Conservation (phyloP, 1,140 invertebrate genomes). For the Drosophila repletoides region DNA sequence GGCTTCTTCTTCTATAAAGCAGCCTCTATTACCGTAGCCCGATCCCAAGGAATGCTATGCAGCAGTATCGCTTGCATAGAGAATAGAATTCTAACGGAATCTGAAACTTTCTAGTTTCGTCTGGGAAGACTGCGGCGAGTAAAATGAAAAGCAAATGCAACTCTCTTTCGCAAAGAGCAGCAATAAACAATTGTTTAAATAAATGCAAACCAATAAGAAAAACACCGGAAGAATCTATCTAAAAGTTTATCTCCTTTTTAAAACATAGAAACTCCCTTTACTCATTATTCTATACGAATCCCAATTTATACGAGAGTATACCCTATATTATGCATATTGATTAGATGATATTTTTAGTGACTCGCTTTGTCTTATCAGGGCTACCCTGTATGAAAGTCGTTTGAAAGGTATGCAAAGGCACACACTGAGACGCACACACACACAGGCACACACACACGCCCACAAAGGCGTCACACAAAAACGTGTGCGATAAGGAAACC, state of each 20-base stretch:
- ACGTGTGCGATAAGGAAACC: conserved; percentile 43
- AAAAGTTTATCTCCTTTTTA: too few species aligned
- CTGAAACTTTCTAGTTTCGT: conserved; percentile 3
- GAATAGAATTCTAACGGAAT: conserved; percentile 20
- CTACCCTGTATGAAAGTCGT: conserved; percentile 52
- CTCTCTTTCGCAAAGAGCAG: too few species aligned
- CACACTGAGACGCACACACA: neutral
- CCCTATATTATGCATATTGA: too few species aligned
- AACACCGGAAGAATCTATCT: too few species aligned
- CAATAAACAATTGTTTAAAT: conserved; percentile 1
- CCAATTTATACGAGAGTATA: too few species aligned
- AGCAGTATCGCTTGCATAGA: conserved; percentile 20
- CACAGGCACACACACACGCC: neutral
- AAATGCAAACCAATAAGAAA: conserved; percentile 8
- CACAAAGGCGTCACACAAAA: conserved; percentile 23
- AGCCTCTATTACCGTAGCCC: neutral
- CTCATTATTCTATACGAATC: too few species aligned
- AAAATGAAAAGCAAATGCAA: neutral
- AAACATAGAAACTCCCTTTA: too few species aligned
- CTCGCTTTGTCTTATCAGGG: conserved; percentile 47
- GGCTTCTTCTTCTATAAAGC: neutral
- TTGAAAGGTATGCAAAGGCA: conserved; percentile 63
- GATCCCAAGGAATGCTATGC: conserved; percentile 5
- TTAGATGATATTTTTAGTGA: neutral
- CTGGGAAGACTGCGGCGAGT: neutral